These are phyloP conservation scores for Horisme vitalbata DNA, from an alignment of 2,888 invertebrate genomes.

Conservation along the genomic window DNA sequence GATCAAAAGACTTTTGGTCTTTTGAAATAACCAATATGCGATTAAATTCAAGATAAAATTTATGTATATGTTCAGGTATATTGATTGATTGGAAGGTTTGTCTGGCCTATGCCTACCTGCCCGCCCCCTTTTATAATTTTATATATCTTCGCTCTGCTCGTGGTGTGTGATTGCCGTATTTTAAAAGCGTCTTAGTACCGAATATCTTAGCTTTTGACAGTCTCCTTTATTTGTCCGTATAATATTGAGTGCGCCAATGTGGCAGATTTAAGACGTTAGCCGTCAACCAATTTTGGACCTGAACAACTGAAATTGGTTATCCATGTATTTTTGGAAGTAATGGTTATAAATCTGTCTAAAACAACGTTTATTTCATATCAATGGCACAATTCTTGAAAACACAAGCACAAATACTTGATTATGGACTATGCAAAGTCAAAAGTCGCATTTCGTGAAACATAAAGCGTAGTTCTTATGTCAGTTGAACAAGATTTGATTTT, in stretches of 20 bases:
- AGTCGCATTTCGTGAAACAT: neutral
- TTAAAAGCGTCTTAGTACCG: too few species aligned
- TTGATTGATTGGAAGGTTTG: neutral
- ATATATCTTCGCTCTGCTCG: conserved; percentile 1
- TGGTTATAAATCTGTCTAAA: conserved; percentile 11
- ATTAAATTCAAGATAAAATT: too few species aligned
- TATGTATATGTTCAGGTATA: too few species aligned
- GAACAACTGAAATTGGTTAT: conserved; percentile 1
- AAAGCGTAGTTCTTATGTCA: neutral
- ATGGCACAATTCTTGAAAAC: conserved; percentile 11
- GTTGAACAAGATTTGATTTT: too few species aligned
- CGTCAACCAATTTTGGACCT: conserved; percentile 5
- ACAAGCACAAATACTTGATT: conserved; percentile 16
- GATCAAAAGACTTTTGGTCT: too few species aligned
- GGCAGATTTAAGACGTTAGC: too few species aligned
- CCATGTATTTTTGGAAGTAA: too few species aligned
- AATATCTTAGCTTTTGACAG: too few species aligned
- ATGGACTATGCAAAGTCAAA: neutral
- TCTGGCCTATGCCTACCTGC: neutral
- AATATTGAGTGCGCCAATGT: too few species aligned
- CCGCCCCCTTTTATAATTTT: conserved; percentile 12
- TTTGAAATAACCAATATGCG: too few species aligned
- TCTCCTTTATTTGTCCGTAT: too few species aligned
- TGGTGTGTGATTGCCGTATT: conserved; percentile 18
- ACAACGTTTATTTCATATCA: conserved; percentile 4